Evolutionary conservation across 2,113 vertebrate species (phyloP).

Genomic region (Oryzias melastigma): DNA sequence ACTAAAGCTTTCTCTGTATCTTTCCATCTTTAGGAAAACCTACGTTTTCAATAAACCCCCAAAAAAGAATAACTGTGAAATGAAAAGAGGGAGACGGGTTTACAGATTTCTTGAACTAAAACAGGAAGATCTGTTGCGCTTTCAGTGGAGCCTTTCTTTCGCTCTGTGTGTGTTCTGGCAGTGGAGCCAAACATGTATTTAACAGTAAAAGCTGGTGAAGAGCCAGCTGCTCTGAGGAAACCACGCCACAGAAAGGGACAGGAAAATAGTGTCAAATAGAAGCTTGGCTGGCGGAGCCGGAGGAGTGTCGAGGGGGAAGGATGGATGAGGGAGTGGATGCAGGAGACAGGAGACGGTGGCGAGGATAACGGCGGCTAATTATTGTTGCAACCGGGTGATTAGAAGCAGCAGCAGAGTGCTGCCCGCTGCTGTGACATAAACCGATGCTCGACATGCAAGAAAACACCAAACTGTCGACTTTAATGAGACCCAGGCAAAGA

Average conservation of each 20-base stretch:
- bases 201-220: slow-evolving; percentile 7
- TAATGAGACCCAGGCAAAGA: no score
- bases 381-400: not conserved
- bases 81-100: no score
- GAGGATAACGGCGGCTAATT: slow-evolving; percentile 13
- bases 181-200: slow-evolving; percentile 29
- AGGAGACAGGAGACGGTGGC: slow-evolving; percentile 24
- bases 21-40: no score
- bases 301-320: slow-evolving; percentile 12
- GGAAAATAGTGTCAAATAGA: slow-evolving; percentile 23
- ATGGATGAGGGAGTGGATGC: slow-evolving; percentile 6
- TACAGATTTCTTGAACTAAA: no score
- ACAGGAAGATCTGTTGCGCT: no score
- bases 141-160: not conserved
- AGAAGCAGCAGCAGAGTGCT: not conserved
- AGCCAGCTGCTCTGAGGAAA: slow-evolving; percentile 23
- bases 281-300: slow-evolving; percentile 33
- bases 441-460: no score
- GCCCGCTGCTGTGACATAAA: no score
- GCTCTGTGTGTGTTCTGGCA: slow-evolving; percentile 12
- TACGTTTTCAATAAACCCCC: no score
- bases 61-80: no score
- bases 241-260: not conserved
- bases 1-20: no score
- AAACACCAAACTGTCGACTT: no score